Conservation (phyloP, 2,888 invertebrate species). For the Hedya salicella region DNA sequence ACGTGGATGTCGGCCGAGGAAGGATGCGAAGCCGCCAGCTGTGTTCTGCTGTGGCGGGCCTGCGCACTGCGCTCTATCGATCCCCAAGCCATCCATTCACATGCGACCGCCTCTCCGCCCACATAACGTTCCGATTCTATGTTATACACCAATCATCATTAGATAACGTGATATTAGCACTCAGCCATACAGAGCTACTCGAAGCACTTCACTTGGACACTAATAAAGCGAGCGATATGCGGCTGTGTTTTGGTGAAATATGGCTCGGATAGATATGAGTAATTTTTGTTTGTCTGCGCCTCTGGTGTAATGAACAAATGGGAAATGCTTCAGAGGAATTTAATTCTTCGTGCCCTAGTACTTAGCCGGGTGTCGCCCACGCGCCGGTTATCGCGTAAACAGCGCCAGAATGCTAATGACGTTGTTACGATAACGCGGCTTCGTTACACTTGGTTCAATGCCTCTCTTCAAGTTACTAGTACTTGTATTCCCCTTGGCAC, state of each 20-base stretch:
- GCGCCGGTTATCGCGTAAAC: constrained; percentile 67
- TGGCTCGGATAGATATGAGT: constrained; percentile 35
- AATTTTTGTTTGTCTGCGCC: constrained; percentile 19
- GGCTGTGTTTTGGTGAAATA: constrained; percentile 43
- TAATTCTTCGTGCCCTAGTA: constrained; percentile 26
- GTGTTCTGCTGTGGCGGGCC: constrained; percentile 62
- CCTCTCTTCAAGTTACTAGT: constrained; percentile 23
- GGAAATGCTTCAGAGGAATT: constrained; percentile 16
- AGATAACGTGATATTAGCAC: constrained; percentile 78
- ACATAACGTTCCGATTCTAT: constrained; percentile 69
- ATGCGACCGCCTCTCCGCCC: constrained; percentile 73
- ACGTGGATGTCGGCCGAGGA: constrained; percentile 56
- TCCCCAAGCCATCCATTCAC: constrained; percentile 76
- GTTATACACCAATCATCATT: constrained; percentile 78
- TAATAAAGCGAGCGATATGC: constrained; percentile 57
- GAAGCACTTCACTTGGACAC: constrained; percentile 64
- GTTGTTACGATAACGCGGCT: constrained; percentile 60
- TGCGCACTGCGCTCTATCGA: constrained; percentile 82
- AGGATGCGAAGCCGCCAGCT: constrained; percentile 71
- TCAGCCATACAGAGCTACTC: constrained; percentile 62
- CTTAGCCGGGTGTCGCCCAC: constrained; percentile 60
- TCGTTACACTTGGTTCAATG: constrained; percentile 29
- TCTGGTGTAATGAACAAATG: constrained; percentile 14
- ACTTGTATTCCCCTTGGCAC: constrained; percentile 22
- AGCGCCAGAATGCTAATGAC: constrained; percentile 76